Conservation (phyloP, 2,888 invertebrate genomes). For the Desoria tigrina region DNA sequence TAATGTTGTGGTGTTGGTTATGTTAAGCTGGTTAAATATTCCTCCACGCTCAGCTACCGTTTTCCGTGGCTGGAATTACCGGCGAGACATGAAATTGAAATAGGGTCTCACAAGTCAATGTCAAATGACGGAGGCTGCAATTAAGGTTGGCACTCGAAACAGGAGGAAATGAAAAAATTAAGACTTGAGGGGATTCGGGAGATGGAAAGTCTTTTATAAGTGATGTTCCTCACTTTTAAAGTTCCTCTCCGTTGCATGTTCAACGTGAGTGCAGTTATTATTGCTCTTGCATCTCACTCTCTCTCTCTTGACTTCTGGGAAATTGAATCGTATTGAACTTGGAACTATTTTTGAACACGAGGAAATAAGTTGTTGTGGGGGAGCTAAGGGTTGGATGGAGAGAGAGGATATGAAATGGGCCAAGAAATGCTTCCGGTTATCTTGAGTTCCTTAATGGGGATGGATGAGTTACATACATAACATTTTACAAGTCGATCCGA, state of each 20-base stretch:
- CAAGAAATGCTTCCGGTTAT: slow-evolving; percentile 21
- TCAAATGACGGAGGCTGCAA: slow-evolving; percentile 34
- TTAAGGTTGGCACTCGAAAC: slow-evolving; percentile 48
- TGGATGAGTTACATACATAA: slow-evolving; percentile 3
- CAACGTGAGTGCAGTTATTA: background rate
- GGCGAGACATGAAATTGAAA: slow-evolving; percentile 26
- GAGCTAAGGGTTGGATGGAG: background rate
- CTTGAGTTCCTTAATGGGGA: slow-evolving; percentile 9
- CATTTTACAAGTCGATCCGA: slow-evolving; percentile 5
- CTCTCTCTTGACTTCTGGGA: slow-evolving; percentile 6
- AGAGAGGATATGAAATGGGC: background rate
- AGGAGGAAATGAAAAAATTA: slow-evolving; percentile 41
- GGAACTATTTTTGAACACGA: slow-evolving; percentile 9
- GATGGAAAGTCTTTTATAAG: slow-evolving; percentile 5
- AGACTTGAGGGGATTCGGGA: slow-evolving; percentile 14
- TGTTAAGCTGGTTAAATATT: background rate
- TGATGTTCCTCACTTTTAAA: slow-evolving; percentile 7
- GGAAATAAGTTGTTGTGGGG: background rate
- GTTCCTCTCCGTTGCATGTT: background rate
- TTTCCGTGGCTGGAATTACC: background rate
- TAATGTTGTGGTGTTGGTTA: background rate
- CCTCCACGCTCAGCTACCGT: background rate
- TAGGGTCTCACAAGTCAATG: slow-evolving; percentile 30
- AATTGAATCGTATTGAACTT: slow-evolving; percentile 9
- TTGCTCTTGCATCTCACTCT: background rate